A percentile compares a stretch with the other conserved stretches of the same genome.
These are phyloP conservation scores for Toxotes lorentzi DNA, from an alignment of 2,797 vertebrate genomes.

Conservation along the genomic window DNA sequence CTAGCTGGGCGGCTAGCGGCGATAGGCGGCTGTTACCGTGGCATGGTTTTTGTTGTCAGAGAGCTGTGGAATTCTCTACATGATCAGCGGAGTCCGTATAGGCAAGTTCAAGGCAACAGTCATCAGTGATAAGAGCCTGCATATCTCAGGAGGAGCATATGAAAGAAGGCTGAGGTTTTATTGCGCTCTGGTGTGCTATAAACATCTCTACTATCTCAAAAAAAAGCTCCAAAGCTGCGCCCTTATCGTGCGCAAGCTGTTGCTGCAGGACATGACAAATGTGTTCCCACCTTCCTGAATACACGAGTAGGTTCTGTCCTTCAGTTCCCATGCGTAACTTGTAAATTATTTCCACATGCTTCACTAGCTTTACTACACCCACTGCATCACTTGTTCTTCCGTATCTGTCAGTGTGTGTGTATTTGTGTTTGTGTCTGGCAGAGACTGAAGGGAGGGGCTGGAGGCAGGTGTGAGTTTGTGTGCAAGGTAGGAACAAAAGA, in stretches of 20 bases:
- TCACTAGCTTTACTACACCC: conserved; percentile 36
- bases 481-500: conserved; percentile 52
- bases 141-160: conserved; percentile 50
- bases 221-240: conserved; percentile 24
- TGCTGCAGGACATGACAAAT: conserved; percentile 43
- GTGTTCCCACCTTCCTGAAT: conserved; percentile 24
- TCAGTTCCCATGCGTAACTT: conserved; percentile 36
- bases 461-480: conserved; percentile 50
- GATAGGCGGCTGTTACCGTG: conserved; percentile 79
- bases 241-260: conserved; percentile 39
- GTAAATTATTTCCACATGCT: conserved; percentile 51
- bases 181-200: conserved; percentile 46
- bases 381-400: conserved; percentile 26
- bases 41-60: conserved; percentile 79
- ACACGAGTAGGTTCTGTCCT: conserved; percentile 16
- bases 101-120: conserved; percentile 49
- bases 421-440: not conserved
- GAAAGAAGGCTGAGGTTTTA: conserved; percentile 29
- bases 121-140: conserved; percentile 45
- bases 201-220: conserved; percentile 46
- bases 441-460: conserved; percentile 47
- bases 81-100: conserved; percentile 51
- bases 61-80: conserved; percentile 68
- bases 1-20: conserved; percentile 47
- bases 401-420: conserved; percentile 31